Conservation (phyloP, 2,888 invertebrate species). For the Malachius bipustulatus region DNA sequence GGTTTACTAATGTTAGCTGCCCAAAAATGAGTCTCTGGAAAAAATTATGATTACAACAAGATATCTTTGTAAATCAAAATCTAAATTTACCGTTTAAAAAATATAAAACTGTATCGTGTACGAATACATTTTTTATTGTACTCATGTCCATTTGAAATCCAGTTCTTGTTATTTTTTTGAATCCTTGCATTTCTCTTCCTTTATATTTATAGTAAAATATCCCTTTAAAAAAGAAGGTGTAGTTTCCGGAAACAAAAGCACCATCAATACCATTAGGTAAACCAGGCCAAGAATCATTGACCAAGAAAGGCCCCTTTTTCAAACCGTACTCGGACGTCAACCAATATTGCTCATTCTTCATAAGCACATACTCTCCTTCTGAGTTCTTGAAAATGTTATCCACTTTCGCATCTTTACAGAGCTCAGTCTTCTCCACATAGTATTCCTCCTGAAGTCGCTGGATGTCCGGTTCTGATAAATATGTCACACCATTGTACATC, state of each 20-base stretch:
- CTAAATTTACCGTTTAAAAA: no score
- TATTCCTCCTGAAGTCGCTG: background rate
- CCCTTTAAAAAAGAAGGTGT: background rate
- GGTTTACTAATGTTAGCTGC: no score
- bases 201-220: background rate
- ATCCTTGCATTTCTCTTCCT: background rate
- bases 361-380: background rate
- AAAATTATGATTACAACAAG: no score
- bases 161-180: background rate
- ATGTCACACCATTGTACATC: slow-evolving; percentile 5
- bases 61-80: no score
- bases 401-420: slow-evolving; percentile 1
- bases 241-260: background rate
- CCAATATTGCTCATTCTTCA: background rate
- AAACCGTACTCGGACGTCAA: background rate
- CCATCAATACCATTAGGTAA: no score
- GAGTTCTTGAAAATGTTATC: background rate
- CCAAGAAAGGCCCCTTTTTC: background rate
- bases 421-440: background rate
- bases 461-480: background rate
- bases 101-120: no score
- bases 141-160: background rate
- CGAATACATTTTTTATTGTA: no score
- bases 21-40: no score
- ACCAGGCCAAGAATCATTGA: no score